Base-by-base conservation (phyloP, 2,888 invertebrate genomes). In the Asteroscopus sphinx region DNA sequence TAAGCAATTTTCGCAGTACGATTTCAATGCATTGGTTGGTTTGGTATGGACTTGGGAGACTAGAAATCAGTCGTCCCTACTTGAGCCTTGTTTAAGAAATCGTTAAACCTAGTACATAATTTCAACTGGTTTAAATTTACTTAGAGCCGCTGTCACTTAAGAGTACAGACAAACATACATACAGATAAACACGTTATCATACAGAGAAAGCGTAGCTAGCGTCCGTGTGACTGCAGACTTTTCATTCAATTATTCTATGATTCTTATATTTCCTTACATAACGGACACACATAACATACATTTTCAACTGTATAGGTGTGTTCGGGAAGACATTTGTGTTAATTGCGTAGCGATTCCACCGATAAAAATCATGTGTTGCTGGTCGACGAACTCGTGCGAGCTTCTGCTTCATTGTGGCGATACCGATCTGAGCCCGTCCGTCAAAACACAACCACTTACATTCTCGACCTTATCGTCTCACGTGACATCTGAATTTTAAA, bases 311-410 rank as follows among this genome's bases (percentile, higher is more conserved):
- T 46, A 49, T 28, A 51, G 42, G 66, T 65, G 66, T 65, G 71
- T 81, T 76, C 77, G 81, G 85, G 86, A 88, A 91, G 85, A 79
- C 82, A 78, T 80, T 85, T 76, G 78, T 77, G 78, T 84, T 91
- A 90, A 90, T 90, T 90, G 83, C 83, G 79, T 73, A 80, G 85
- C 78, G 74, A 86, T 88, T 83, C 85, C 76, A 56, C 76, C 77
- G 89, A 91, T 89, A 88, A 86, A 83, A 84, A 90, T 90, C 86
- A 61, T 44, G 58, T 78, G 73, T 65, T 72, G 73, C 66, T 83
- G 89, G 89, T 85, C 89, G 82, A 75, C 76, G 88, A 90, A 86
- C 90, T 75, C 86, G 85, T 88, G 89, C 82, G 88, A 89, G 87
- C 85, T 85, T 86, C 82, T 84, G 80, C 74, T 49, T 75, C 78